phyloP scores from a whole-genome alignment of 2,888 invertebrate species.

The Lycaena phlaeas region DNA sequence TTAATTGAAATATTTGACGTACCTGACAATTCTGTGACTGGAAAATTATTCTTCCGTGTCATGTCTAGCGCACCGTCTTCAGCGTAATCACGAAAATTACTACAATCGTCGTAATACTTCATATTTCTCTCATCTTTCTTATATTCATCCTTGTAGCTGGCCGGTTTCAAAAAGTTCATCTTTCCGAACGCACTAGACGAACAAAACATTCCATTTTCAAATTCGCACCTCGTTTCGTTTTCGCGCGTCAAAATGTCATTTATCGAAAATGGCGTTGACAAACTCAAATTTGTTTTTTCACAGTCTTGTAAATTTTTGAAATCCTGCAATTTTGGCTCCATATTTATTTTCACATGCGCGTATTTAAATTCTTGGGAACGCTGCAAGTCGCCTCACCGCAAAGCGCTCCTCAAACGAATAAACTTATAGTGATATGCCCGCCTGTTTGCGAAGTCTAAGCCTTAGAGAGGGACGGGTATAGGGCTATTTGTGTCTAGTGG shows the following conservation, averaged over 20 bases:
- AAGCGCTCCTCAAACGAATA: slow-evolving; percentile 70
- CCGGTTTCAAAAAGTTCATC: slow-evolving; percentile 43
- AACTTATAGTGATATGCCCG: slow-evolving; percentile 66
- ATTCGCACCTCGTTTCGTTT: slow-evolving; percentile 56
- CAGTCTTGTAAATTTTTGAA: slow-evolving; percentile 54
- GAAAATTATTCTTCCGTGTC: slow-evolving; percentile 59
- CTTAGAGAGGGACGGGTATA: slow-evolving; percentile 47
- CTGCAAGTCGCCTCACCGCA: slow-evolving; percentile 48
- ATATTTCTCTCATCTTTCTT: slow-evolving; percentile 55
- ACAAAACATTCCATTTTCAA: slow-evolving; percentile 55
- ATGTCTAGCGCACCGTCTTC: slow-evolving; percentile 65
- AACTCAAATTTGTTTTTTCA: slow-evolving; percentile 60
- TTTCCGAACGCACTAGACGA: slow-evolving; percentile 50
- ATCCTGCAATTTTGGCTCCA: slow-evolving; percentile 59
- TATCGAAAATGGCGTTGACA: slow-evolving; percentile 80
- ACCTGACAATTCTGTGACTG: slow-evolving; percentile 65
- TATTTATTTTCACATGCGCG: slow-evolving; percentile 41
- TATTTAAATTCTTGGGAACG: slow-evolving; percentile 38
- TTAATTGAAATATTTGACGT: too few relatives aligned
- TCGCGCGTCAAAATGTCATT: slow-evolving; percentile 80
- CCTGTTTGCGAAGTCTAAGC: slow-evolving; percentile 59
- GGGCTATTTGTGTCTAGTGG: slow-evolving; percentile 8
- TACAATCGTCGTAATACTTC: slow-evolving; percentile 58
- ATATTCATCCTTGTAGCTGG: slow-evolving; percentile 40
- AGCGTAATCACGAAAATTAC: slow-evolving; percentile 46